phyloP scores from a whole-genome alignment of 2,888 invertebrate genomes.

The Drosophila lutescens region DNA sequence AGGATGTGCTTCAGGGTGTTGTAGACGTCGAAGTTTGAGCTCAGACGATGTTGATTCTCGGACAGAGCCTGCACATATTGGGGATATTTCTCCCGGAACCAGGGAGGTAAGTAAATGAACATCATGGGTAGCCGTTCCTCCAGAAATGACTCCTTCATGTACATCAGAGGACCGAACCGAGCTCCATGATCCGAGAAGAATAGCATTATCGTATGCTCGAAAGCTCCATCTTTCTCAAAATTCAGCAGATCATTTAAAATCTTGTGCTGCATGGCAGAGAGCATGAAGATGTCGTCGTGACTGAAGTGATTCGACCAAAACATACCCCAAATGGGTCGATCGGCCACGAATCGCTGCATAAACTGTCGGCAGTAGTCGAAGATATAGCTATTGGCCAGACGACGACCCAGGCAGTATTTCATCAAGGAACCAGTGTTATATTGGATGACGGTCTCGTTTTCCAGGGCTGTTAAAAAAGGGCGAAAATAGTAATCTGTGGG shows the following conservation, averaged over 20 bases:
- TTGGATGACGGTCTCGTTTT: constrained; percentile 84
- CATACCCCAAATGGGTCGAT: constrained; percentile 88
- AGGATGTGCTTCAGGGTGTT: constrained; percentile 88
- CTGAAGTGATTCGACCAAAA: constrained; percentile 91
- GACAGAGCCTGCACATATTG: constrained; percentile 85
- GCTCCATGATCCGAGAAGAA: constrained; percentile 91
- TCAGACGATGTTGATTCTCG: constrained; percentile 87
- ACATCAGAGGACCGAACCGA: constrained; percentile 88
- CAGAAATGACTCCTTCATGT: constrained; percentile 88
- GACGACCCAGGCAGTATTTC: constrained; percentile 86
- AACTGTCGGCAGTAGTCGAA: constrained; percentile 88
- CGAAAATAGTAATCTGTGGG: constrained; percentile 92
- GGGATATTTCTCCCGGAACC: constrained; percentile 86
- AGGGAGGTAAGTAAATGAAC: constrained; percentile 87
- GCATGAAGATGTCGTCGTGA: constrained; percentile 87
- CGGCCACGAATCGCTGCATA: constrained; percentile 86
- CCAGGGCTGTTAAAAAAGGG: constrained; percentile 88
- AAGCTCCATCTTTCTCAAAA: constrained; percentile 85
- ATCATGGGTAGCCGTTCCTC: constrained; percentile 91
- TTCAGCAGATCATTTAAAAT: constrained; percentile 86
- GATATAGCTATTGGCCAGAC: constrained; percentile 87
- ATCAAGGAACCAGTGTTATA: constrained; percentile 60
- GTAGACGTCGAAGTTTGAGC: constrained; percentile 90
- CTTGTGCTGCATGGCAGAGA: constrained; percentile 87
- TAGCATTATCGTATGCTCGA: constrained; percentile 88